Conservation (phyloP, 2,888 invertebrate species). For the Seira sanloemensis region DNA sequence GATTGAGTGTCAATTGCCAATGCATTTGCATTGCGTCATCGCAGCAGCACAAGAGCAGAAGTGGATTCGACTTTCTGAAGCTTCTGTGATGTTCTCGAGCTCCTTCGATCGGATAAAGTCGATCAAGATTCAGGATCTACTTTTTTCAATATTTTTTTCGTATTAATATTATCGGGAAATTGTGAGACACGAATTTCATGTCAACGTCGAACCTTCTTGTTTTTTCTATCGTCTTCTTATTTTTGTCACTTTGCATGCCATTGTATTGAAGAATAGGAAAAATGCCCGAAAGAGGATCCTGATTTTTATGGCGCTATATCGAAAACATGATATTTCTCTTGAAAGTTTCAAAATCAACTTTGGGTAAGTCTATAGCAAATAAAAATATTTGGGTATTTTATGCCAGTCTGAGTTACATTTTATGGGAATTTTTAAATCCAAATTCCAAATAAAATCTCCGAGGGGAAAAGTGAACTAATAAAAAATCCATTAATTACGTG, state of each 20-base stretch:
- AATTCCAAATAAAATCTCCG: not conserved
- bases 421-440: not conserved
- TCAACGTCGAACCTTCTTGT: not conserved
- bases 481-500: conserved; percentile 62
- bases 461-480: conserved; percentile 18
- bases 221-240: not conserved
- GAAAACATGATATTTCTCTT: not conserved
- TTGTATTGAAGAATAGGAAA: too few relatives aligned
- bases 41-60: not conserved
- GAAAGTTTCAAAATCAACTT: not conserved
- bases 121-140: not conserved
- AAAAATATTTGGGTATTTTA: not conserved
- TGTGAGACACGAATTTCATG: conserved; percentile 2
- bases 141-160: not conserved
- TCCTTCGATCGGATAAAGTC: not conserved
- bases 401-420: not conserved
- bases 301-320: not conserved
- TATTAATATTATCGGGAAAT: too few relatives aligned
- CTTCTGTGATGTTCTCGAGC: not conserved
- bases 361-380: not conserved
- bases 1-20: conserved; percentile 2
- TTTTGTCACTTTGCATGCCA: conserved; percentile 11
- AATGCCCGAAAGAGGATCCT: not conserved
- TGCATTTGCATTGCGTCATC: not conserved
- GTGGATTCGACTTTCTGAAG: not conserved